Base-by-base conservation (phyloP, 2,797 vertebrate genomes). In the Botia almorhae region DNA sequence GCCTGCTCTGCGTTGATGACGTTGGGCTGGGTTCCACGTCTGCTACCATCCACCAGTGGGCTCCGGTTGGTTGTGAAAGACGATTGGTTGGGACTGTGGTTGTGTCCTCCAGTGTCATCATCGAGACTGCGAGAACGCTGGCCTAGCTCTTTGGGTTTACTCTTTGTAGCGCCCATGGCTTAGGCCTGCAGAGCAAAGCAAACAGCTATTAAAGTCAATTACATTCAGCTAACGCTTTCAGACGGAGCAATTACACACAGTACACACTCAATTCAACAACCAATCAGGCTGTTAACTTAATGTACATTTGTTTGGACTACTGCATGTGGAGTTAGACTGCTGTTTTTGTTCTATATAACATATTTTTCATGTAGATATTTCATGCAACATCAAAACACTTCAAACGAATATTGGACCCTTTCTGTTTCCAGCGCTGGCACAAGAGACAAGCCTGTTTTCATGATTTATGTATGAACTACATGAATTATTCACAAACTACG, bases 81-180 rank as follows among this genome's bases (percentile, higher is more conserved):
- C 61, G 89, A 90, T 1, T 91, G 93, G 77, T 91, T 90, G 75
- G 94, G 90, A 1, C 91, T 92, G 78, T 87, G 94, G 87, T 93
- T 90, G 76, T 90, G 89, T 16, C 61, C 78, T 8, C 79, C 77
- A 0, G 85, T 85, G 0, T 92, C 90, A 0, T 98, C 29, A 29
- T 29, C 97, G 43, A 96, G 90, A 89, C 96, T 96, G 87, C 94
- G 95, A 70, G 96, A 94, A 70, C 96, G 93, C 84, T 95, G 96
- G 89, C 94, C 92, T 3, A 90, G 87, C 46, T 97, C 97, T 90
- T 97, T 97, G 89, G 96, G 95, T 85, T 99, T 99, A 89, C 97
- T 99, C 93, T 98, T 99, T 90, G 94, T 94, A 92, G 92, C 96
- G 87, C 98, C 97, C 98, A 99, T 99, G 88, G 83, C 91, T 88